These are phyloP conservation scores for Phymorhynchus buccinoides DNA, from an alignment of 1,140 invertebrate genomes.

Conservation along the genomic window DNA sequence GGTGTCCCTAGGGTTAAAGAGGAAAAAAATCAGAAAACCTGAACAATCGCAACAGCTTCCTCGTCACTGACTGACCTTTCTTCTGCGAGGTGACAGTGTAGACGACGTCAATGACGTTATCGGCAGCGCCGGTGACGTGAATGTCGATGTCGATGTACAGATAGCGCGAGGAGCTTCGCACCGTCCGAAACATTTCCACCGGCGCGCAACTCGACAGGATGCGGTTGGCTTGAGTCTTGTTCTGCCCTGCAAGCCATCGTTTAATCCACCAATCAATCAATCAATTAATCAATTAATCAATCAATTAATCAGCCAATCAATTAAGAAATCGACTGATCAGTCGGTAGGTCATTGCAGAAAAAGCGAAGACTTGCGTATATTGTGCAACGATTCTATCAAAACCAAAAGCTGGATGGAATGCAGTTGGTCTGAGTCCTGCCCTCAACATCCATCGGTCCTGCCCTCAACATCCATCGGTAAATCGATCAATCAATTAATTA, in stretches of 20 bases:
- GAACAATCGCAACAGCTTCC: too few species aligned
- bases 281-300: too few species aligned
- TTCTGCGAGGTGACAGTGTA: not conserved
- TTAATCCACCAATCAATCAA: too few species aligned
- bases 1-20: too few species aligned
- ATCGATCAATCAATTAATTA: too few species aligned
- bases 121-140: not conserved
- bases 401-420: too few species aligned
- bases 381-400: too few species aligned
- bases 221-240: not conserved
- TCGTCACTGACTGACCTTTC: not conserved
- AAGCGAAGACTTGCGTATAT: not conserved
- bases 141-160: constrained; percentile 24
- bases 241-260: not conserved
- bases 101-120: not conserved
- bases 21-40: too few species aligned
- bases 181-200: constrained; percentile 18
- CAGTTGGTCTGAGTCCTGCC: too few species aligned
- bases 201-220: constrained; percentile 21
- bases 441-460: not conserved
- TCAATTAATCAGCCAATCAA: too few species aligned
- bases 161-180: constrained; percentile 30
- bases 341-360: not conserved
- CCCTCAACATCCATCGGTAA: not conserved
- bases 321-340: not conserved